A percentile compares a stretch with the other conserved stretches of the same genome.
Conservation (phyloP, 2,888 invertebrate genomes). For the Carterocephalus palaemon region DNA sequence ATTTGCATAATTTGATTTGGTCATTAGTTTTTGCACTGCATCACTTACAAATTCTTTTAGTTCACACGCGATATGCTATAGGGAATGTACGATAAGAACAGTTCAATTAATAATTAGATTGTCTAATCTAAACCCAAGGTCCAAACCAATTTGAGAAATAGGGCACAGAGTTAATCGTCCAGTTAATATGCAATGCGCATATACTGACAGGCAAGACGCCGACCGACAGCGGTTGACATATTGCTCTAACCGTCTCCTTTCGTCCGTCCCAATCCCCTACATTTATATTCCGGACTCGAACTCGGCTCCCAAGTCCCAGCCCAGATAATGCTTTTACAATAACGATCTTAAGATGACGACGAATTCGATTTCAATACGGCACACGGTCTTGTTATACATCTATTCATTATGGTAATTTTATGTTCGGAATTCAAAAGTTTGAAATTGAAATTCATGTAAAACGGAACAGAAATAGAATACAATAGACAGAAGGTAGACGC, state of each 20-base stretch:
- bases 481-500: conserved; percentile 20
- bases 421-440: conserved; percentile 35
- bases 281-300: conserved; percentile 61
- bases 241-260: conserved; percentile 49
- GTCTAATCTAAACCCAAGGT: too few relatives aligned
- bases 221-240: conserved; percentile 54
- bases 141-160: conserved; percentile 1
- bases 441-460: conserved; percentile 39
- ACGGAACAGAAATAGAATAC: conserved; percentile 8
- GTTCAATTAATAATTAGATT: too few relatives aligned
- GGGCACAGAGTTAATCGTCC: conserved; percentile 6
- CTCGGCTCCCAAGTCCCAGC: conserved; percentile 53
- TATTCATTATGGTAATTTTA: conserved; percentile 53
- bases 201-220: conserved; percentile 21
- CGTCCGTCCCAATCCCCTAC: conserved; percentile 46
- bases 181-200: conserved; percentile 15
- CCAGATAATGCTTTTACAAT: conserved; percentile 73
- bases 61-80: too few relatives aligned
- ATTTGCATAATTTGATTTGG: too few relatives aligned
- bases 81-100: too few relatives aligned
- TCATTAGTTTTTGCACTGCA: too few relatives aligned
- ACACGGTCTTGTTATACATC: conserved; percentile 38
- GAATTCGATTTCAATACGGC: conserved; percentile 62
- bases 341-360: conserved; percentile 62
- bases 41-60: too few relatives aligned